phyloP scores from a whole-genome alignment of 2,888 invertebrate genomes.

The Bugulina stolonifera region DNA sequence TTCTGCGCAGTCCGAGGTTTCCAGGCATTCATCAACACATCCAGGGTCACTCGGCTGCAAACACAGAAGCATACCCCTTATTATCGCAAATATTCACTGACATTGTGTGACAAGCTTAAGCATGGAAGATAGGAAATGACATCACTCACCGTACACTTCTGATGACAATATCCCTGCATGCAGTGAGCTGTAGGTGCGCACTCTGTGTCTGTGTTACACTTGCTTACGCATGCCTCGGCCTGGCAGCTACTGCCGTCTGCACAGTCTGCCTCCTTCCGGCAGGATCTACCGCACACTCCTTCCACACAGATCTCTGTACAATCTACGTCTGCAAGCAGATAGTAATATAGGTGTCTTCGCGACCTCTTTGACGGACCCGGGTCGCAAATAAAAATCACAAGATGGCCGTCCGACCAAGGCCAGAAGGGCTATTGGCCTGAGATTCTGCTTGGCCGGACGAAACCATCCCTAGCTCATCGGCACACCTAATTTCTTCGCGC shows the following conservation, averaged over 20 bases:
- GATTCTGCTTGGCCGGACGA: too few relatives aligned
- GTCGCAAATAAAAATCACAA: too few relatives aligned
- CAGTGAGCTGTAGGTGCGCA: not conserved
- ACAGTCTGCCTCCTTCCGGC: not conserved
- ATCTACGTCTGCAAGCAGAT: not conserved
- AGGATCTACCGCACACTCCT: not conserved
- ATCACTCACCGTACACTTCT: not conserved
- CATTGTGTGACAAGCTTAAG: too few relatives aligned
- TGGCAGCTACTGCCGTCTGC: not conserved
- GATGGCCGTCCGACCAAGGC: too few relatives aligned
- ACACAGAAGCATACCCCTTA: not conserved
- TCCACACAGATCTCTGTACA: not conserved
- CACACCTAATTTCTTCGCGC: too few relatives aligned
- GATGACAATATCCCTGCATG: not conserved
- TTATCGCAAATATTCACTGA: too few relatives aligned
- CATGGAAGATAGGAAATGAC: too few relatives aligned
- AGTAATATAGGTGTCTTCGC: too few relatives aligned
- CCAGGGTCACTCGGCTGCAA: not conserved
- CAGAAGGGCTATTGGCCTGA: too few relatives aligned
- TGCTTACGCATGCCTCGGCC: not conserved
- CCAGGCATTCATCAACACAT: not conserved
- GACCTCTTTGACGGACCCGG: too few relatives aligned
- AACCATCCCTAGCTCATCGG: too few relatives aligned
- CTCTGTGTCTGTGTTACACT: not conserved
- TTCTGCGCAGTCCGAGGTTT: not conserved